Conservation (phyloP, 2,888 invertebrate species). For the Conistra vaccinii region DNA sequence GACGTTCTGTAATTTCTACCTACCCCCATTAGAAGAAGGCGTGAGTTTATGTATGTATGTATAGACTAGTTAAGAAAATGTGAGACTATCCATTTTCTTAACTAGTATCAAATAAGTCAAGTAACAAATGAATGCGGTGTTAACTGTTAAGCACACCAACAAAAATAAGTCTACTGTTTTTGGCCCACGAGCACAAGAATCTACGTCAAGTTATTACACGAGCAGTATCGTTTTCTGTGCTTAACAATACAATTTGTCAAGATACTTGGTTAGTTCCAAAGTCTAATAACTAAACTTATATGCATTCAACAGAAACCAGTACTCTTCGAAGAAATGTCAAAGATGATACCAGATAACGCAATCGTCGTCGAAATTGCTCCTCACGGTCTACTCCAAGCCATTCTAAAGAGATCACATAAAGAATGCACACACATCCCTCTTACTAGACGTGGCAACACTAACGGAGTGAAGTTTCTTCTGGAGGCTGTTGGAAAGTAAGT, state of each 20-base stretch:
- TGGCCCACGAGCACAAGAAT: not conserved
- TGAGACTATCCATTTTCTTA: too few species aligned
- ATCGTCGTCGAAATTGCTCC: constrained; percentile 96
- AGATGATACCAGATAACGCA: constrained; percentile 94
- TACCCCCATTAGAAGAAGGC: too few species aligned
- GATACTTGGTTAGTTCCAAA: not conserved
- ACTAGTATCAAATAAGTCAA: too few species aligned
- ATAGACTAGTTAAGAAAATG: too few species aligned
- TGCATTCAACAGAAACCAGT: constrained; percentile 87
- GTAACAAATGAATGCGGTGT: too few species aligned
- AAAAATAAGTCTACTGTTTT: not conserved
- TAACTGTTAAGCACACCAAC: too few species aligned
- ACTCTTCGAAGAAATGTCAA: constrained; percentile 94
- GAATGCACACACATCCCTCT: constrained; percentile 93
- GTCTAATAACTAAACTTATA: not conserved
- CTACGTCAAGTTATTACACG: not conserved
- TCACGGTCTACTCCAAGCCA: constrained; percentile 95
- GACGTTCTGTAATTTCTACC: too few species aligned
- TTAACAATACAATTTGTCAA: not conserved
- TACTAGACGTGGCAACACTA: constrained; percentile 92
- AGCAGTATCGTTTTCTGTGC: too few species aligned
- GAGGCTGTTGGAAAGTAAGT: constrained; percentile 91
- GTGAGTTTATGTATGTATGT: too few species aligned
- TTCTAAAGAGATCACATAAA: constrained; percentile 93
- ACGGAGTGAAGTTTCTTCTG: constrained; percentile 90